Percentiles rank a stretch among this genome's conserved stretches.
phyloP scores from a whole-genome alignment of 2,888 invertebrate species.

The Lobophora halterata region DNA sequence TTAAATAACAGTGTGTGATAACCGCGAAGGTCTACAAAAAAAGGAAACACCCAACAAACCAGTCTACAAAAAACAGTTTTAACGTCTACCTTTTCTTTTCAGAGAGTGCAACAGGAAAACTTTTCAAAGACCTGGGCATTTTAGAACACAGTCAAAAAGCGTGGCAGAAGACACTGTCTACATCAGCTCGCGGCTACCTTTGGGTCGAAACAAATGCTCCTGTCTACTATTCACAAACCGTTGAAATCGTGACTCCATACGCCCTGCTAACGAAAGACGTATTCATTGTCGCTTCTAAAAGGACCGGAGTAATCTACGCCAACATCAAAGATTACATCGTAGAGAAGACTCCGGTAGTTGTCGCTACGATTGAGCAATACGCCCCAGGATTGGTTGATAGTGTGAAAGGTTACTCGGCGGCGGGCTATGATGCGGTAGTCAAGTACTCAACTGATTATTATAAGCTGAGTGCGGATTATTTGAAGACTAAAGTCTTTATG shows the following conservation, averaged over 20 bases:
- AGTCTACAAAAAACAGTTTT: too few species aligned
- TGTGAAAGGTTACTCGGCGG: conserved; percentile 74
- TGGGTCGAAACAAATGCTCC: conserved; percentile 86
- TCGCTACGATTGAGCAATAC: conserved; percentile 82
- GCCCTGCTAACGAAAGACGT: conserved; percentile 81
- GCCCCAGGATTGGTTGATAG: conserved; percentile 86
- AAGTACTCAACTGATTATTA: conserved; percentile 75
- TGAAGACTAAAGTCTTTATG: conserved; percentile 89
- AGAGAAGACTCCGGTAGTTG: conserved; percentile 72
- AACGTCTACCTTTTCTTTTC: conserved; percentile 38
- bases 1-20: too few species aligned
- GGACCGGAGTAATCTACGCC: conserved; percentile 66
- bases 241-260: conserved; percentile 82
- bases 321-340: conserved; percentile 73
- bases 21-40: too few species aligned
- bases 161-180: conserved; percentile 81
- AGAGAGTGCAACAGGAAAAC: conserved; percentile 84
- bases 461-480: conserved; percentile 79
- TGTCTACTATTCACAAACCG: conserved; percentile 80
- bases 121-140: conserved; percentile 84
- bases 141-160: conserved; percentile 83
- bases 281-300: conserved; percentile 76
- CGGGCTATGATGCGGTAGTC: conserved; percentile 67
- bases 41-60: too few species aligned
- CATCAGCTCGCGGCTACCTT: conserved; percentile 82